phyloP scores from a whole-genome alignment of 2,113 vertebrate species.

The Dromas ardeola region DNA sequence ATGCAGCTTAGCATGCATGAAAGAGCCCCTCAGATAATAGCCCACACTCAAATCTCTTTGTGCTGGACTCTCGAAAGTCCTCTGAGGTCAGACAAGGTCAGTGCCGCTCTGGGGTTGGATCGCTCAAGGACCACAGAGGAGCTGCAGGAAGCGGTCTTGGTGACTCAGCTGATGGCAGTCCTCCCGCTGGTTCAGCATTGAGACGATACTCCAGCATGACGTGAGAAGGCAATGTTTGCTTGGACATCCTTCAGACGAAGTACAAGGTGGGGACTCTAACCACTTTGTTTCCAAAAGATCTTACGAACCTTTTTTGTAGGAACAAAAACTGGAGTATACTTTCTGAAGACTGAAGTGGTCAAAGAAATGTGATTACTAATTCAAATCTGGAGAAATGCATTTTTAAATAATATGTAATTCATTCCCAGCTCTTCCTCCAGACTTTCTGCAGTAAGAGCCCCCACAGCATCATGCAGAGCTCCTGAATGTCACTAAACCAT shows the following conservation, averaged over 20 bases:
- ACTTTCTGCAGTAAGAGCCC: not conserved
- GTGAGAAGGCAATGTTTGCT: not conserved
- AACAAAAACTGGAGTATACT: not conserved
- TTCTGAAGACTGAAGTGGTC: not conserved
- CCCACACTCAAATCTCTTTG: not conserved
- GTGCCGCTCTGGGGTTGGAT: fast-evolving
- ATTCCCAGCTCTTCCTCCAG: not conserved
- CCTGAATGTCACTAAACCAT: not conserved
- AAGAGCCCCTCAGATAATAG: not conserved
- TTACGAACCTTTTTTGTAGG: not conserved
- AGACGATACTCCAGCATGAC: fast-evolving
- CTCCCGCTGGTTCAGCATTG: not conserved
- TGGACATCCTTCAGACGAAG: not conserved
- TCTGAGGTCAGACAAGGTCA: not conserved
- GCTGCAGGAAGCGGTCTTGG: not conserved
- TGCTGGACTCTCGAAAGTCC: not conserved
- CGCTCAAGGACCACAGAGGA: not conserved
- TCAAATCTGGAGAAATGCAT: not conserved
- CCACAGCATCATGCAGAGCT: not conserved
- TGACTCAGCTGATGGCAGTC: slow-evolving; percentile 16
- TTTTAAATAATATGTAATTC: not conserved
- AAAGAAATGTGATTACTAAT: not conserved
- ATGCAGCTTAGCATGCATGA: not conserved
- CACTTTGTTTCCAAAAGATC: not conserved
- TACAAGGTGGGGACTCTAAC: not conserved